Evolutionary conservation across 1,140 invertebrate genomes (phyloP), one percentile per base, ranked within the genome.

Genomic region (Lineus longissimus): DNA sequence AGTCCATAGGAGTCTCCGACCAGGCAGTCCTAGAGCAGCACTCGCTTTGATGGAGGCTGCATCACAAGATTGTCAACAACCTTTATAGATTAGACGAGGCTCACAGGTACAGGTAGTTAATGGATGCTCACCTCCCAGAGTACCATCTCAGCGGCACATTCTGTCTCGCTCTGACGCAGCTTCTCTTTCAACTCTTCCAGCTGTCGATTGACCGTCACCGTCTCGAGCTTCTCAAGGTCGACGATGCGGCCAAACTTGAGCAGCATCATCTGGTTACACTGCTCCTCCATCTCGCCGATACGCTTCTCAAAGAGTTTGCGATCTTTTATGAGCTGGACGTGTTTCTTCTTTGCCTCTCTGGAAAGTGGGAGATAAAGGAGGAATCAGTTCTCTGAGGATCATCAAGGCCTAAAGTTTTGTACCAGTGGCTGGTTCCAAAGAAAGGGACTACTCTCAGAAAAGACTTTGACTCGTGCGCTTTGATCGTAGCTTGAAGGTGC

Each of bases 151-250:
- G 71, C 66, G 0, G 73, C 65, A 65, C 76, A 77, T 51, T 73
- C 65, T 55, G 73, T 69, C 58, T 80, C 78, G 22, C 70, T 73
- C 43, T 73, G 61, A 31, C 75, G 64, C 23, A 78, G 55, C 65
- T 77, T 79, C 59, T 80, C 79, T 62, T 80, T 79, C 58, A 80
- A 68, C 63, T 82, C 79, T 59, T 81, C 80, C 57, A 80, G 75
- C 55, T 72, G 69, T 54, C 76, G 66, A 65, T 82, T 81, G 0
- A 81, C 77, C 7, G 78, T 80, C 15, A 82, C 74, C 2, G 72
- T 74, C 58, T 82, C 81, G 17, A 82, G 63, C 58, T 76, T 76
- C 68, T 82, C 80, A 25, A 82, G 62, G 64, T 82, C 76, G 19
- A 82, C 77, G 29, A 77, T 70, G 11, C 72, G 62, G 1, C 80